Base-by-base conservation (phyloP, 2,888 invertebrate species). In the Agrilus mali region DNA sequence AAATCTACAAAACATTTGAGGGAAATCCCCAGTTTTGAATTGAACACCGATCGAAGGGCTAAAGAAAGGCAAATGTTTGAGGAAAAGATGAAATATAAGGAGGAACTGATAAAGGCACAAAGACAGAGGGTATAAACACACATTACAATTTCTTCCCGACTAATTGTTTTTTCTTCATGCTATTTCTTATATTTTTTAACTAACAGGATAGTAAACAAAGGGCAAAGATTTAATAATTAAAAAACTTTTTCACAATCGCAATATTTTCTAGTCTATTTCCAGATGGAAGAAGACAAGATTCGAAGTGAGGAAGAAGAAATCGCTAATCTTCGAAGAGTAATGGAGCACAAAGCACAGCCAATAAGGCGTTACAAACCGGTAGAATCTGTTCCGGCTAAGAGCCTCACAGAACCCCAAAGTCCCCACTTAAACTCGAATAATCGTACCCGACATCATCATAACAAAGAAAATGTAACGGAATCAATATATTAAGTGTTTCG, bases 11-110 rank as follows among this genome's bases (percentile, higher is more conserved):
- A 66, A 31, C 69, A 73, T 2, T 47, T 70, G 6, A 53, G 67
- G 0, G 71, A 69, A 56, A 56, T 67, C 7, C 63, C 63, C 10
- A 76, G 75, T 31, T 76, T 83, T 63, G 64, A 70, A 4, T 60
- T 86, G n/a, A 74, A 74, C 40, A 79, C 82, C 2, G 78, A 80
- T 44, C 71, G 71, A 47, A 63, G 86, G 43, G 78, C 78, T 0
- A 70, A 66, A 10, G 75, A 82, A 46, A 65, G 83, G 31, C 72
- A 72, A 37, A 70, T 68, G 34, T 82, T 75, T 64, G 77, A 83
- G 1, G 66, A 71, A 31, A 62, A 63, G 35, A 50, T 77, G 2
- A 77, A 72, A 55, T 74, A 77, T 49, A 70, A 70, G 38, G 71
- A 74, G 47, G 69, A 75, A 42, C 67, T 66, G 38, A 70, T 72